A percentile compares a stretch with the other conserved stretches of the same genome.
These are phyloP conservation scores for Tipula confusa DNA, from an alignment of 2,888 invertebrate species.

Conservation along the genomic window DNA sequence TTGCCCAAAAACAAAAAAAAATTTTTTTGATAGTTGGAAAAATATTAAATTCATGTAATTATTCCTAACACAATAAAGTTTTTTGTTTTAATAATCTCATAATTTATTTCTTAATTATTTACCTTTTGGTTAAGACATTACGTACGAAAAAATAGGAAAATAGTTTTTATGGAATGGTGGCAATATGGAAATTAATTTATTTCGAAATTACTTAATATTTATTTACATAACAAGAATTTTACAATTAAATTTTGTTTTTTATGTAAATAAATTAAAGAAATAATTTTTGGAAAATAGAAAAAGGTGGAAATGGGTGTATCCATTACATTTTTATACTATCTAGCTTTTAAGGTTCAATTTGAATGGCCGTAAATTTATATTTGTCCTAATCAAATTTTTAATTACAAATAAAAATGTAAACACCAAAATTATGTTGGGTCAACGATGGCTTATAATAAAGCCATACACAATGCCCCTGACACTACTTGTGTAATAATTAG, in stretches of 20 bases:
- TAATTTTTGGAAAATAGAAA: not conserved
- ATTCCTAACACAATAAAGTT: not conserved
- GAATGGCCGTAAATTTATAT: not conserved
- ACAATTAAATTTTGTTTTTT: not conserved
- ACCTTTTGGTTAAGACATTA: not conserved
- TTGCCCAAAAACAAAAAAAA: not conserved
- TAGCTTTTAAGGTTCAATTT: not conserved
- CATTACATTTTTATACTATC: not conserved
- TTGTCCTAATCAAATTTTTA: not conserved
- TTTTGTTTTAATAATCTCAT: not conserved
- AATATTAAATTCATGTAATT: not conserved
- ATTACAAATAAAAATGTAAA: not conserved
- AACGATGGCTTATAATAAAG: too few species aligned
- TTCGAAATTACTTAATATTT: not conserved
- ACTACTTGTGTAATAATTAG: too few species aligned
- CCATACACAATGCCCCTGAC: too few species aligned
- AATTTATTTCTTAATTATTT: not conserved
- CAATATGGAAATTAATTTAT: not conserved
- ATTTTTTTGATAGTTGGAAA: not conserved
- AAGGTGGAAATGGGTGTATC: not conserved
- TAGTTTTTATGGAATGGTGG: not conserved
- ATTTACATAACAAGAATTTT: not conserved
- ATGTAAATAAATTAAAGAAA: constrained; percentile 4
- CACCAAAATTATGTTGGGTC: not conserved
- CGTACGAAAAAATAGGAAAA: not conserved